These are phyloP conservation scores for Beris morrisii DNA, from an alignment of 2,888 invertebrate genomes.

Conservation along the genomic window DNA sequence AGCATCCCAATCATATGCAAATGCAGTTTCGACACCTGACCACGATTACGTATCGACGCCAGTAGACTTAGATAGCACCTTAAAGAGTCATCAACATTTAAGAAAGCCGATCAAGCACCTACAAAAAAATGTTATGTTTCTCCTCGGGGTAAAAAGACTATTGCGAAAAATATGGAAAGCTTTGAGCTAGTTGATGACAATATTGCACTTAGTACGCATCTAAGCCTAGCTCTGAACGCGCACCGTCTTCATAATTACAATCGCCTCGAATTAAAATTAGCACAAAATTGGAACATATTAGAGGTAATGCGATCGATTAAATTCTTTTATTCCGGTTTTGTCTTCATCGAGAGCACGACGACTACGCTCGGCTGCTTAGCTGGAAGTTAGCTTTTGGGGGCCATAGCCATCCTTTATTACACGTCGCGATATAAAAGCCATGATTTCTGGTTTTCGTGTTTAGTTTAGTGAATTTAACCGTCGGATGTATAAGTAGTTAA, in stretches of 20 bases:
- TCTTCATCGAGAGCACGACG: conserved; percentile 14
- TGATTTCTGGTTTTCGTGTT: conserved; percentile 29
- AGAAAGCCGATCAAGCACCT: no score
- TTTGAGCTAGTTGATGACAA: no score
- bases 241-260: no score
- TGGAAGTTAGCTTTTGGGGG: conserved; percentile 7
- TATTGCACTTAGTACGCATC: no score
- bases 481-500: conserved; percentile 14
- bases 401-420: conserved; percentile 19
- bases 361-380: not conserved
- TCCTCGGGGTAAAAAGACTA: no score
- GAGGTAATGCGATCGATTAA: conserved; percentile 10
- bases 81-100: no score
- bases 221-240: no score
- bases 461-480: conserved; percentile 25
- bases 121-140: no score
- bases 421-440: conserved; percentile 20
- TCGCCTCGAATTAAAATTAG: no score
- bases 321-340: conserved; percentile 21
- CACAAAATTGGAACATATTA: conserved; percentile 13
- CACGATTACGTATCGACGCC: not conserved
- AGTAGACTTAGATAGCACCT: no score
- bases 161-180: no score
- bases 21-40: conserved; percentile 13
- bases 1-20: not conserved